A percentile compares a stretch with the other conserved stretches of the same genome.
Conservation (phyloP, 1,140 invertebrate genomes). For the Papilio polytes region DNA sequence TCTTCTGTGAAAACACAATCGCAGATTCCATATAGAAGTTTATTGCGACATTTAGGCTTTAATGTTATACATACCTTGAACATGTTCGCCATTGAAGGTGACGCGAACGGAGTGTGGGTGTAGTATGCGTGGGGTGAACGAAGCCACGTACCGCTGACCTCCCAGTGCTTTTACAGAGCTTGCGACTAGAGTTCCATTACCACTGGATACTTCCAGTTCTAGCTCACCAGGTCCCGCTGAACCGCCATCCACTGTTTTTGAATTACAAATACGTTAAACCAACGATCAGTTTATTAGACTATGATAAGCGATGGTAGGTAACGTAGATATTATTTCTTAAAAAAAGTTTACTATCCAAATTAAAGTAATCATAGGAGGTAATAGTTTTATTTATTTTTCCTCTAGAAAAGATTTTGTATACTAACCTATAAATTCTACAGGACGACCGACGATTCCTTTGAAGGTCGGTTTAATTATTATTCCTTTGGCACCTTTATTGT, state of each 20-base stretch:
- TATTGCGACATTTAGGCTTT: not conserved
- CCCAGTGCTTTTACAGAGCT: conserved; percentile 97
- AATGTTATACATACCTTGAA: conserved; percentile 90
- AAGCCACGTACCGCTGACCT: conserved; percentile 94
- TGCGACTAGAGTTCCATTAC: conserved; percentile 96
- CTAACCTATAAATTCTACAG: conserved; percentile 98
- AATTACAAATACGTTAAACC: not conserved
- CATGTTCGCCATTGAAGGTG: conserved; percentile 97
- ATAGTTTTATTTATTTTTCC: not conserved
- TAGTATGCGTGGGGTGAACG: conserved; percentile 95
- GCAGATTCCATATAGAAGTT: not conserved
- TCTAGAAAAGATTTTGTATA: conserved; percentile 24
- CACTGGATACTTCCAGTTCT: conserved; percentile 93
- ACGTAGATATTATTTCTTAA: too few species aligned
- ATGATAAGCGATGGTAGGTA: too few species aligned
- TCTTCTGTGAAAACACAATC: not conserved
- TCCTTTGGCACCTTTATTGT: conserved; percentile 87
- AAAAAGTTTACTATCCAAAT: too few species aligned
- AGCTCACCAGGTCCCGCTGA: conserved; percentile 97
- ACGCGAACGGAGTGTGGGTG: conserved; percentile 95
- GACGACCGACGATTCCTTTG: conserved; percentile 93
- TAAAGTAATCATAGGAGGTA: not conserved
- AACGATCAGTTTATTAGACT: too few species aligned
- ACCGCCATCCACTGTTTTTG: conserved; percentile 93
- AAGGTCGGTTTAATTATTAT: conserved; percentile 94